phyloP scores from a whole-genome alignment of 2,113 vertebrate genomes.

The Chlorodrepanis virens region DNA sequence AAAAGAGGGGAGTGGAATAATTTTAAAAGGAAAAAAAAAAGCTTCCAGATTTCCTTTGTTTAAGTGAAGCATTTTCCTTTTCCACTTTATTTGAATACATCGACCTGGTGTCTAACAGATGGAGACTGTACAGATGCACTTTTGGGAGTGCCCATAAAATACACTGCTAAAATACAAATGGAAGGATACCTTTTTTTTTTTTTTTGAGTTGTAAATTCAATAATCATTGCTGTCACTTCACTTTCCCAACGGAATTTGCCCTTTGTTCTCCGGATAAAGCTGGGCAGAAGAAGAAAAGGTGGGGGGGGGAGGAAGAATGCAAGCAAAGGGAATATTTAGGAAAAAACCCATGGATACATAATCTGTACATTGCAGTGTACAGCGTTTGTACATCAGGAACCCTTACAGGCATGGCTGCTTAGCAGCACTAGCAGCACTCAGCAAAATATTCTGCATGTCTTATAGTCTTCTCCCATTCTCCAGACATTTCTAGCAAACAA shows the following conservation, averaged over 20 bases:
- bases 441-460: not conserved
- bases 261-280: slow-evolving; percentile 64
- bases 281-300: not conserved
- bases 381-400: not conserved
- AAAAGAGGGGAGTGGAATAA: slow-evolving; percentile 58
- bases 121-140: slow-evolving; percentile 63
- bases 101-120: slow-evolving; percentile 55
- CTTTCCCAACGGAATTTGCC: slow-evolving; percentile 46
- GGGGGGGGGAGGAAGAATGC: not conserved
- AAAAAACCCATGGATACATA: not conserved
- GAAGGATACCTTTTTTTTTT: not conserved
- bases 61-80: slow-evolving; percentile 70
- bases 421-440: not conserved
- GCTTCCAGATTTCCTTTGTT: slow-evolving; percentile 77
- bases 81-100: slow-evolving; percentile 56
- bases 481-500: slow-evolving; percentile 27
- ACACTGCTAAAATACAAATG: slow-evolving; percentile 45
- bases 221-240: slow-evolving; percentile 44
- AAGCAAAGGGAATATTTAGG: slow-evolving; percentile 1
- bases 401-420: not conserved
- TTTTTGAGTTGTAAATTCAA: slow-evolving; percentile 37
- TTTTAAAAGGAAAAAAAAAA: slow-evolving; percentile 64
- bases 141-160: slow-evolving; percentile 37
- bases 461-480: not conserved
- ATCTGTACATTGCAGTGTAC: not conserved